Base-by-base conservation (phyloP, 2,888 invertebrate species). In the Tipula helvola region DNA sequence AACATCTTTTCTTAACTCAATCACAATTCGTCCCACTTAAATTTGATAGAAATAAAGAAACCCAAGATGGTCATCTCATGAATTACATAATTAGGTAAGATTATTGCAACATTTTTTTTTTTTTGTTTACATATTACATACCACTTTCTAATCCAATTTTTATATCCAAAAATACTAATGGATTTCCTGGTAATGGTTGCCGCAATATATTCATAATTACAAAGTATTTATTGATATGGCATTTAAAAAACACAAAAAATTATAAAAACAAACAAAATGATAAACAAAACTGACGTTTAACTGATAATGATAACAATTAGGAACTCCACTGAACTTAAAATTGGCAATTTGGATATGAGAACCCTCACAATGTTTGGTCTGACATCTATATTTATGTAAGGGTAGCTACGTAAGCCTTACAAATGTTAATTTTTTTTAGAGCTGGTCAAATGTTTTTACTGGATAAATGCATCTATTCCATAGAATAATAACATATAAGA, bases 1-100 rank as follows among this genome's bases (percentile, higher is more conserved):
- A 86, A 95, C 92, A 92, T 98, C 95, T 89, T 94, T 95, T 90
- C 95, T 96, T 87, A 99, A 92, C 91, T 98, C 97, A 90, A 98
- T 96, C 18, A 98, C 93, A 87, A 98, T 93, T 88, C 97, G 93
- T 5, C 97, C 97, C 89, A 94, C 96, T 95, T 91, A 87, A 92
- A 92, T 88, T 86, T 86, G 36, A 41, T 28, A 85, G 57, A 41
- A 2, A 13, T 36, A 85, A 13, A 39, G 36, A 13, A 18, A 28
- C 83, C 7, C 13, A 44, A 44, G 44, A 10, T 44, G 44, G 12
- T 10, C 86, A 57, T 3, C 28, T 28, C 28, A 28, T 2, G 28
- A 28, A 28, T 28, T 28, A 28, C 28, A 28, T 28, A 52, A 57
- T 36, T 39, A 86, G 36, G 8, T 36, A 36, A 36, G n/a, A 86